Conservation (phyloP, 2,888 invertebrate genomes). For the Phalera bucephala region DNA sequence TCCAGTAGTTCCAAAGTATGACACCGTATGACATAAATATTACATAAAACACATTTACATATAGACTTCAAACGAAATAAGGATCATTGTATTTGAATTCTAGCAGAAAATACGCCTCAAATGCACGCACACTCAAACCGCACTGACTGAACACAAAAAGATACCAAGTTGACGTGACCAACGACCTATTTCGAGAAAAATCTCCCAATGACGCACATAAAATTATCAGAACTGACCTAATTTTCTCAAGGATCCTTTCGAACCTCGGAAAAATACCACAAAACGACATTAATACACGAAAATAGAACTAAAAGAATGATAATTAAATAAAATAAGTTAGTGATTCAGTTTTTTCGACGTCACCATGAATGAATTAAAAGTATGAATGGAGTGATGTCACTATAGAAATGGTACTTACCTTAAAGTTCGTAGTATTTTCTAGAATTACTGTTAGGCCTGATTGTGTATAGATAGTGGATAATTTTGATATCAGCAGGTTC, state of each 20-base stretch:
- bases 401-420: slow-evolving; percentile 52
- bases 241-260: too few relatives aligned
- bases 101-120: too few relatives aligned
- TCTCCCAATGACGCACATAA: slow-evolving; percentile 29
- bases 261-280: too few relatives aligned
- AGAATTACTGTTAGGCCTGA: slow-evolving; percentile 50
- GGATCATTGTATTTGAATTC: too few relatives aligned
- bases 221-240: slow-evolving; percentile 38
- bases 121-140: too few relatives aligned
- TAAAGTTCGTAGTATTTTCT: slow-evolving; percentile 19
- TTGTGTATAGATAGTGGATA: slow-evolving; percentile 42
- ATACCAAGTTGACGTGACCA: slow-evolving; percentile 19
- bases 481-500: slow-evolving; percentile 49
- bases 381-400: slow-evolving; percentile 39
- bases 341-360: slow-evolving; percentile 44
- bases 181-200: slow-evolving; percentile 63
- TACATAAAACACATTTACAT: too few relatives aligned
- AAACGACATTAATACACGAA: too few relatives aligned
- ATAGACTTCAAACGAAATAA: too few relatives aligned
- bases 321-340: slow-evolving; percentile 37
- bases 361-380: slow-evolving; percentile 51
- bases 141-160: too few relatives aligned
- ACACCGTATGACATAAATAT: too few relatives aligned
- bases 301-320: too few relatives aligned
- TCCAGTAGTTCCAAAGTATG: too few relatives aligned